Evolutionary conservation across 2,113 vertebrate species (phyloP).

Genomic region (Eonycteris spelaea): DNA sequence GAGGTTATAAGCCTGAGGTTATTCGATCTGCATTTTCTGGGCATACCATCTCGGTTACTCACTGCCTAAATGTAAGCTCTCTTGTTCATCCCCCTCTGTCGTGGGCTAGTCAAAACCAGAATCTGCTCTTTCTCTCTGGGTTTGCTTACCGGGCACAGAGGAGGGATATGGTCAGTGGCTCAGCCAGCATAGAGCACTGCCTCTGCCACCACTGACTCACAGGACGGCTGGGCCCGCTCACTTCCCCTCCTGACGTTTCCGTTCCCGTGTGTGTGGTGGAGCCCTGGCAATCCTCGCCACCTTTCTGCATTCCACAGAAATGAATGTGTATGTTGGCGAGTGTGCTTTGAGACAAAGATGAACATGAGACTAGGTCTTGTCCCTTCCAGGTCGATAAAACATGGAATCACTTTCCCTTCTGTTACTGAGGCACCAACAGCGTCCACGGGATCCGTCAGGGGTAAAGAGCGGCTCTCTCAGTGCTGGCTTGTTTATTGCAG

Average conservation of each 20-base stretch:
- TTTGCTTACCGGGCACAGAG: neutral
- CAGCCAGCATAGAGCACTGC: neutral
- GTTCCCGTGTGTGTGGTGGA: neutral
- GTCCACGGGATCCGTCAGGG: neutral
- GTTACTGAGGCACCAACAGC: neutral
- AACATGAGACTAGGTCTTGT: neutral
- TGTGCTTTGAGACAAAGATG: neutral
- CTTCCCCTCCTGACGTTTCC: conserved; percentile 38
- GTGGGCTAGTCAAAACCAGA: neutral
- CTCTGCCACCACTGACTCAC: conserved; percentile 47
- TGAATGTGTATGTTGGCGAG: neutral
- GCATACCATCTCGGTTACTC: neutral
- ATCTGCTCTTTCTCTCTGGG: neutral
- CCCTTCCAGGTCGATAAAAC: neutral
- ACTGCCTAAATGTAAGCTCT: neutral
- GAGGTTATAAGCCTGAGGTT: neutral
- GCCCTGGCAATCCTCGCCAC: neutral
- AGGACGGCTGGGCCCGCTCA: neutral
- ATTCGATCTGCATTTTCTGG: neutral
- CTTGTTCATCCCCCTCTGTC: neutral
- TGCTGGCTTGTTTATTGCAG: neutral
- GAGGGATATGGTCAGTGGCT: neutral
- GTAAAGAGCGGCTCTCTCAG: neutral
- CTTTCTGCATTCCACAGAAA: neutral
- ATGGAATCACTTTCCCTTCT: neutral